Conservation (phyloP, 2,797 vertebrate species). For the Vireo griseus region DNA sequence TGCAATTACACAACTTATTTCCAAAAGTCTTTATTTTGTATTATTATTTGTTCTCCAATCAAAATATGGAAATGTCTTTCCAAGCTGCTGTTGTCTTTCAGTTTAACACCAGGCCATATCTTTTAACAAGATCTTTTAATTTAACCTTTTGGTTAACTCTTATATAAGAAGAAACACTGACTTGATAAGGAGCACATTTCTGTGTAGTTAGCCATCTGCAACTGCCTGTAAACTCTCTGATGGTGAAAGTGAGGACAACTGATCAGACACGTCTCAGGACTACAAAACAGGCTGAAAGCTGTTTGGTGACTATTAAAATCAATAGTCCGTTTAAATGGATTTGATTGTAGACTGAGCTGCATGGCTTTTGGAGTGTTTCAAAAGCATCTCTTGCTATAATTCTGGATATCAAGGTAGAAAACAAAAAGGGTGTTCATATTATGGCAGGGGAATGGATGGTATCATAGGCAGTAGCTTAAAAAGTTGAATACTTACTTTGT, state of each 20-base stretch:
- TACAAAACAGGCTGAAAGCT: neutral
- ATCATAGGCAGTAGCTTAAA: neutral
- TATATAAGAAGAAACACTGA: neutral
- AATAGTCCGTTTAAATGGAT: neutral
- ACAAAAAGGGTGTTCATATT: accelerated
- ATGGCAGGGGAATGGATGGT: accelerated
- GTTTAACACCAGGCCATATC: neutral
- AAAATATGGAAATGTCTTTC: neutral
- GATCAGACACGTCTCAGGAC: neutral
- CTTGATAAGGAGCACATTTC: neutral
- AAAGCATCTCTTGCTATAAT: neutral
- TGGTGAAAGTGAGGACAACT: neutral
- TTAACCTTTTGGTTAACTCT: neutral
- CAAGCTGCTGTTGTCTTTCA: neutral
- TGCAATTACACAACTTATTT: neutral
- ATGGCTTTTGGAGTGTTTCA: neutral
- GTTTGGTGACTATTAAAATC: neutral
- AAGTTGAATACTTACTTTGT: neutral
- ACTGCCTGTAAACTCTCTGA: accelerated
- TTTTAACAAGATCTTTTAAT: neutral
- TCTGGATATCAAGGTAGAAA: neutral
- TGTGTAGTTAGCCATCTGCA: neutral
- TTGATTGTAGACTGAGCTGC: neutral
- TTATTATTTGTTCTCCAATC: neutral
- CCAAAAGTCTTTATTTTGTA: neutral